A percentile compares a stretch with the other conserved stretches of the same genome.
phyloP scores from a whole-genome alignment of 2,797 vertebrate genomes.

The Scarus forsteni region DNA sequence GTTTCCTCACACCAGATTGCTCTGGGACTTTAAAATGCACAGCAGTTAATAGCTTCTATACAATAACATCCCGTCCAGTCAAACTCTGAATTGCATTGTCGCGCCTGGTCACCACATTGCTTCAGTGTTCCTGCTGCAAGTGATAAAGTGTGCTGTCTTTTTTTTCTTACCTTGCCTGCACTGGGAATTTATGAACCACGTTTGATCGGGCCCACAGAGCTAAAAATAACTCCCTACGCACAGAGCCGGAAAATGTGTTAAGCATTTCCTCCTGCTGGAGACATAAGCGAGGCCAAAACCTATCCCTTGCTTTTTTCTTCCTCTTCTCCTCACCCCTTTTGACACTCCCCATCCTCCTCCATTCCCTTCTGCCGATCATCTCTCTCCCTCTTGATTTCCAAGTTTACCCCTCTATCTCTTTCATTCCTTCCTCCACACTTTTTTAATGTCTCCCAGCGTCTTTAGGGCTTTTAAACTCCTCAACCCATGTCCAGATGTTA shows the following conservation, averaged over 20 bases:
- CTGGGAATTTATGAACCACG: slow-evolving; percentile 70
- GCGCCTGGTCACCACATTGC: slow-evolving; percentile 69
- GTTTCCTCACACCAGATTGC: slow-evolving; percentile 77
- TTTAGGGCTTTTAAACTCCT: slow-evolving; percentile 49
- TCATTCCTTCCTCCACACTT: slow-evolving; percentile 52
- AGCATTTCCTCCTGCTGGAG: slow-evolving; percentile 87
- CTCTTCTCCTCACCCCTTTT: slow-evolving; percentile 34
- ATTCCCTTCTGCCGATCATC: slow-evolving; percentile 41
- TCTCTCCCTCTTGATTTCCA: slow-evolving; percentile 41
- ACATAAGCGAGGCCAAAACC: slow-evolving; percentile 68
- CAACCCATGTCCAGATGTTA: slow-evolving; percentile 78
- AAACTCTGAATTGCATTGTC: slow-evolving; percentile 57
- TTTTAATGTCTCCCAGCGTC: slow-evolving; percentile 27
- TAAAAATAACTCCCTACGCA: slow-evolving; percentile 85
- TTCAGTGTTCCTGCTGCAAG: slow-evolving; percentile 60
- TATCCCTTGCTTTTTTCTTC: slow-evolving; percentile 59
- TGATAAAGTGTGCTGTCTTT: slow-evolving; percentile 70
- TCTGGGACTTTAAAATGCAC: slow-evolving; percentile 63
- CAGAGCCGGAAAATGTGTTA: slow-evolving; percentile 84
- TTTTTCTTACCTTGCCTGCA: slow-evolving; percentile 65
- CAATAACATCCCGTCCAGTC: slow-evolving; percentile 77
- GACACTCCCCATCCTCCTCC: slow-evolving; percentile 39
- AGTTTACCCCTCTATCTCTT: slow-evolving; percentile 51
- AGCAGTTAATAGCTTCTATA: slow-evolving; percentile 69
- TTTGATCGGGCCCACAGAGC: slow-evolving; percentile 81